These are phyloP conservation scores for Pipistrellus kuhlii DNA, from an alignment of 2,797 vertebrate genomes.

Conservation along the genomic window DNA sequence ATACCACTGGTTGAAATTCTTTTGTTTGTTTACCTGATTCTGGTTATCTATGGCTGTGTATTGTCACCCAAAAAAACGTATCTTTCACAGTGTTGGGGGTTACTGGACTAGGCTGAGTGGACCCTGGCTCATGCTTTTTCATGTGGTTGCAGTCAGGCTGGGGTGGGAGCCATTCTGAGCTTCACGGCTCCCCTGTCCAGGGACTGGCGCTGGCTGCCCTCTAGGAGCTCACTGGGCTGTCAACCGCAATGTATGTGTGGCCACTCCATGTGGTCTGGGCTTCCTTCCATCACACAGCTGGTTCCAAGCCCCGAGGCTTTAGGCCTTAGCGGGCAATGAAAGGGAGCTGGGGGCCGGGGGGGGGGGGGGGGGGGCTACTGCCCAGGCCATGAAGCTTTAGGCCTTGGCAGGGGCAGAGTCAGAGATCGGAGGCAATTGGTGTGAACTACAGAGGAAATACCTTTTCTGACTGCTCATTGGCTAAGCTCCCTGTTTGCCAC, in stretches of 20 bases:
- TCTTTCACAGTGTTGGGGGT: background rate
- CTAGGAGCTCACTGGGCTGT: background rate
- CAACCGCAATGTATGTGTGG: background rate
- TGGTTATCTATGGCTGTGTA: background rate
- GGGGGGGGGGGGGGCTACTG: too few relatives aligned
- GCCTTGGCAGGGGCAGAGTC: too few relatives aligned
- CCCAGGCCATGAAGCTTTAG: too few relatives aligned
- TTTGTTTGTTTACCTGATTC: background rate
- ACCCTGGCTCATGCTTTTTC: background rate
- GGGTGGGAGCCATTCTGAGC: background rate
- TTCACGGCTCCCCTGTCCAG: background rate
- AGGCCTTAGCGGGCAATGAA: too few relatives aligned
- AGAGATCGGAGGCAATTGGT: too few relatives aligned
- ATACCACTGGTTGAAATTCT: background rate
- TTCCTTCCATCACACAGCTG: background rate
- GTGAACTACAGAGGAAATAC: too few relatives aligned
- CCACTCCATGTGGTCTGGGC: background rate
- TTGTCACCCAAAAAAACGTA: background rate
- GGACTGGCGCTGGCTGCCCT: background rate
- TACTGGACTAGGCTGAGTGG: background rate
- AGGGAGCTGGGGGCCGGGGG: too few relatives aligned
- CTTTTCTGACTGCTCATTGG: too few relatives aligned
- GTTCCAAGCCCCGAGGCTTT: background rate
- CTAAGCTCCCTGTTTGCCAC: too few relatives aligned
- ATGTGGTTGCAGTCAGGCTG: background rate